Evolutionary conservation across 2,888 invertebrate species (phyloP).

Genomic region (Drosophila flavopinicola): DNA sequence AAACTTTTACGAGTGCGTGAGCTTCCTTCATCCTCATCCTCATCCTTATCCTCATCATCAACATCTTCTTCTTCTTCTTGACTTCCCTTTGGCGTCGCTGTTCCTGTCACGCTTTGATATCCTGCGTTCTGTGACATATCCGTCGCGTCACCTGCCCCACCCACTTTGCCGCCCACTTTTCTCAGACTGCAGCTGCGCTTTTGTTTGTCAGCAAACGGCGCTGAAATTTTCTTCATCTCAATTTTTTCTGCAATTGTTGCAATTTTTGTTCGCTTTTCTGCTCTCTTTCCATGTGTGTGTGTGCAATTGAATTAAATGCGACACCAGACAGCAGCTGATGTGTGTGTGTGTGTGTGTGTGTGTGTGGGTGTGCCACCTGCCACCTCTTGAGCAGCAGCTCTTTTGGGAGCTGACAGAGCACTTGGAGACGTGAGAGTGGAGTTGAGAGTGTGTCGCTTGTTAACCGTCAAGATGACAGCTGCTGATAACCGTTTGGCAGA

Average conservation of each 20-base stretch:
- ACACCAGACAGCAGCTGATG: conserved; percentile 56
- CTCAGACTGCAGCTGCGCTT: conserved; percentile 45
- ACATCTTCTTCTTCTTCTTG: conserved; percentile 15
- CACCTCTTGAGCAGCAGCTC: conserved; percentile 47
- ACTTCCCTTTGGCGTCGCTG: conserved; percentile 43
- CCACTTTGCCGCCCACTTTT: conserved; percentile 5
- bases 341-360: neutral
- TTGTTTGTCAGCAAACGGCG: conserved; percentile 58
- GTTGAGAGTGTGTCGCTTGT: conserved; percentile 57
- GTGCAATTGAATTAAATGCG: conserved; percentile 77
- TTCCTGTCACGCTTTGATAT: conserved; percentile 77
- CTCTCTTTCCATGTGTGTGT: conserved; percentile 7
- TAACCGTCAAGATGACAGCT: conserved; percentile 54
- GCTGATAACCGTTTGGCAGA: conserved; percentile 46
- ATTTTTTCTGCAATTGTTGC: conserved; percentile 68
- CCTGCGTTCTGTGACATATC: conserved; percentile 76
- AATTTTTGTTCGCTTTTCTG: conserved; percentile 34
- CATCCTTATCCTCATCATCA: conserved; percentile 1
- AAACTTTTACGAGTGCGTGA: conserved; percentile 69
- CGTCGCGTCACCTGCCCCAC: conserved; percentile 28
- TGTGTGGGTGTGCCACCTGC: conserved; percentile 31
- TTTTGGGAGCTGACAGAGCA: conserved; percentile 44
- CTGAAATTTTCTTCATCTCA: conserved; percentile 43
- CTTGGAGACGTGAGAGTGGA: conserved; percentile 1
- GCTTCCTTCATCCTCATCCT: conserved; percentile 19